Evolutionary conservation across 2,113 vertebrate genomes (phyloP).

Genomic region (Anoura caudifer): DNA sequence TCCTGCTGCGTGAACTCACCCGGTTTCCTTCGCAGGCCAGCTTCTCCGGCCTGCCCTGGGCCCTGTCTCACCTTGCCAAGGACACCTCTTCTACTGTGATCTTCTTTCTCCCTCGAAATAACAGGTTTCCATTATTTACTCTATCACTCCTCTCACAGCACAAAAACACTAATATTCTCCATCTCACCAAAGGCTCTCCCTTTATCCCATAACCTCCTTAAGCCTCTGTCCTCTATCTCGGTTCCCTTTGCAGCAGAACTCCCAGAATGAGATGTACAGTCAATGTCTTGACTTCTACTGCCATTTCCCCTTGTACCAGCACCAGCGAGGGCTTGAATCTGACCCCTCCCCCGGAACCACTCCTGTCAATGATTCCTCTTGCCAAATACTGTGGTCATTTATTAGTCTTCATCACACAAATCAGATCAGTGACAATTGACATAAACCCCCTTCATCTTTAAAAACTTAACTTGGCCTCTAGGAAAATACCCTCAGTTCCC

Average conservation of each 20-base stretch:
- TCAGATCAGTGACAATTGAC: background rate
- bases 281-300: background rate
- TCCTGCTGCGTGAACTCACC: background rate
- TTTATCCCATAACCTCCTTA: background rate
- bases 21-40: background rate
- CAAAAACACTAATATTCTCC: background rate
- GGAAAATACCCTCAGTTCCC: background rate
- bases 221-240: fast-evolving
- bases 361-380: background rate
- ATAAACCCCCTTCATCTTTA: background rate
- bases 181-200: background rate
- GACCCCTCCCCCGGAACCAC: background rate
- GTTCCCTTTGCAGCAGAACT: background rate
- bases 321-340: background rate
- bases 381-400: background rate
- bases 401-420: background rate
- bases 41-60: background rate
- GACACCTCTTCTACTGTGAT: background rate
- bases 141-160: background rate
- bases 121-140: background rate
- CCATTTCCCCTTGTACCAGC: background rate
- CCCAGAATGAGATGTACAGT: background rate
- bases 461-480: background rate
- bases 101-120: background rate
- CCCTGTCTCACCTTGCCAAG: background rate